Base-by-base conservation (phyloP, 2,113 vertebrate species). In the Psittacus erithacus region DNA sequence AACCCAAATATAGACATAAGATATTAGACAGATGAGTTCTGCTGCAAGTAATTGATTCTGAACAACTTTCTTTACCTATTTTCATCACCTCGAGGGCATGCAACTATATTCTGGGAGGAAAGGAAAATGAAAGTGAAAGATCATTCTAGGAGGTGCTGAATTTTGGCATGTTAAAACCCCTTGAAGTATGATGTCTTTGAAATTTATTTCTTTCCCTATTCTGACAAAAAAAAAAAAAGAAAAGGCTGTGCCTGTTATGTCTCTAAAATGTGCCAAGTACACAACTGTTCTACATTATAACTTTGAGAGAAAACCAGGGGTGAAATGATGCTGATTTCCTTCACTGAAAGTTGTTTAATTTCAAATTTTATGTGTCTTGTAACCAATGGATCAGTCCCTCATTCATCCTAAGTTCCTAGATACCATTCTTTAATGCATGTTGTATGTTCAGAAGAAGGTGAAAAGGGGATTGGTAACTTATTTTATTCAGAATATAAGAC, bases 111-210 rank as follows among this genome's bases (percentile, higher is more conserved):
- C 74, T 70, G 38, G 11, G n/a, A 90, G 43, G n/a, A 80, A 86
- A 88, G 55, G 13, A 88, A 95, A 95, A 81, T 67, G 12, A 53
- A 91, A 94, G 33, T 28, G 52, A 87, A 90, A 88, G n/a, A 80
- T 80, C 41, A 33, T 18, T 3, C 41, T 73, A 88, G 31, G 46
- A 87, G 31, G 47, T 60, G 29, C 28, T 64, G 60, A 68, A 73
- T 69, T 86, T 67, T 85, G 43, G 7, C 27, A 65, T 59, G 33
- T 59, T 59, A 59, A 59, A 59, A 24, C 5, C 7, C 14, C 63
- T 83, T 92, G 82, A 93, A 85, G 19, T 62, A 52, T 31, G 5
- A 49, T 46, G 4, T 10, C 31, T 93, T 65, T 88, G 39, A 88
- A 81, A 81, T 91, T 39, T 76, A n/a, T 88, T 67, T 92, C 10